Percentiles rank a stretch among this genome's conserved stretches.
phyloP scores from a whole-genome alignment of 1,140 invertebrate species.

The Bradynema listronoti region DNA sequence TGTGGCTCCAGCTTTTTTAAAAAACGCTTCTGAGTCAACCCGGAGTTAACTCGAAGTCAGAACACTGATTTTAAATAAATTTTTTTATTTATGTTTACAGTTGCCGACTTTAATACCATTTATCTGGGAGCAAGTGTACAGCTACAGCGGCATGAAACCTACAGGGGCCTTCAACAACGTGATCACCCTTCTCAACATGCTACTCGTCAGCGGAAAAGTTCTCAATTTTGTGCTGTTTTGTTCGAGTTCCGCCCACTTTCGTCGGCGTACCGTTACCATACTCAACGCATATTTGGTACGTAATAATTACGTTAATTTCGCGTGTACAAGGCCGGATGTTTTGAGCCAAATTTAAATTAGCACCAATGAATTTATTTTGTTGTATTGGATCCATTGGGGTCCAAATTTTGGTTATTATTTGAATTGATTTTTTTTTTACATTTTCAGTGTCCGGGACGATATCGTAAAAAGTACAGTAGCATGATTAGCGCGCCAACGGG shows the following conservation, averaged over 20 bases:
- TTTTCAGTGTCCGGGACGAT: slow-evolving; percentile 21
- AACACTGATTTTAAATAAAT: neutral
- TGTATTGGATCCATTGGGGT: neutral
- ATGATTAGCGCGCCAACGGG: slow-evolving; percentile 7
- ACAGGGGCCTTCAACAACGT: slow-evolving; percentile 18
- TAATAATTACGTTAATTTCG: slow-evolving; percentile 8
- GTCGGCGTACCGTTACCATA: slow-evolving; percentile 36
- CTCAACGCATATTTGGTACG: slow-evolving; percentile 31
- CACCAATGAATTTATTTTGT: too few relatives aligned
- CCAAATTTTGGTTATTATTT: too few relatives aligned
- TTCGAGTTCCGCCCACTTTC: slow-evolving; percentile 39
- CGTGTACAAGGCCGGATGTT: too few relatives aligned
- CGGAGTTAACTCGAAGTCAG: too few relatives aligned
- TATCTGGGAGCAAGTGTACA: slow-evolving; percentile 45
- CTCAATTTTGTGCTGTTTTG: slow-evolving; percentile 44
- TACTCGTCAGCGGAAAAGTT: slow-evolving; percentile 37
- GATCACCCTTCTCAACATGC: slow-evolving; percentile 35
- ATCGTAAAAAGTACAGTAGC: slow-evolving; percentile 32
- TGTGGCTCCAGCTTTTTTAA: too few relatives aligned
- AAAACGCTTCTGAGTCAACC: neutral
- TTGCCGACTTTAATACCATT: slow-evolving; percentile 40
- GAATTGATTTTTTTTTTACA: slow-evolving; percentile 3
- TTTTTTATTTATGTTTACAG: slow-evolving; percentile 20
- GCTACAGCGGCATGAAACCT: slow-evolving; percentile 19
- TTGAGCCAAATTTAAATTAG: too few relatives aligned